Evolutionary conservation across 2,797 vertebrate species (phyloP), one percentile per base, ranked within the genome.

Genomic region (Phataginus tricuspis): DNA sequence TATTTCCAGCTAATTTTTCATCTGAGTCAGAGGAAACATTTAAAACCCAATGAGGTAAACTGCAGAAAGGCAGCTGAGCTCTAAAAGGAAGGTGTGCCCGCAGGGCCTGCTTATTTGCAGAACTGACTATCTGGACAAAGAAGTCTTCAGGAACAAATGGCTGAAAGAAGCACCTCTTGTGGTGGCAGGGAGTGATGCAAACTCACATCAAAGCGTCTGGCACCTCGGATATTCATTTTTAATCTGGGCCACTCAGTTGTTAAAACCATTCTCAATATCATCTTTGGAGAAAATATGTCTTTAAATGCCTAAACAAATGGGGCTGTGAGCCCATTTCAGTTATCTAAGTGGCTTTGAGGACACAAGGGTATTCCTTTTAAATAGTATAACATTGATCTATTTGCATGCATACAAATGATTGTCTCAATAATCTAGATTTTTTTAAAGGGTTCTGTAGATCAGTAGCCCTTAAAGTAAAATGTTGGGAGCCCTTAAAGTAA

Each of bases 1-100:
- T 92, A 96, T 98, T 97, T 97, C 86, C 5, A 1, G 74, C 92
- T 98, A 91, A 86, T 96, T 97, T 98, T 97, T 97, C 96, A 95
- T 93, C 91, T 77, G 69, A 97, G 74, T 72, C 96, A 96, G 88
- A 97, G 86, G 94, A 96, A 97, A 92, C 57, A 42, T 90, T 85
- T 57, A 53, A 96, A 91, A 55, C 49, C 37, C 18, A 18, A 12
- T 11, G 68, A 91, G 11, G n/a, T 75, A 51, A 71, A 37, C n/a
- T 71, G 7, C 16, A 72, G 37, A 87, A 64, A 37, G 31, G 66
- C 75, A 85, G 82, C 23, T 5, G 10, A 15, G 1, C 10, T 55
- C 77, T 13, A 25, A 10, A 25, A 39, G 29, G 45, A 63, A 79
- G 27, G 9, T n/a, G 14, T 6, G 12, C n/a, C 10, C 5, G 7